Percentiles rank a stretch among this genome's conserved stretches.
These are phyloP conservation scores for Budorcas taxicolor DNA, from an alignment of 2,113 vertebrate genomes.

Conservation along the genomic window DNA sequence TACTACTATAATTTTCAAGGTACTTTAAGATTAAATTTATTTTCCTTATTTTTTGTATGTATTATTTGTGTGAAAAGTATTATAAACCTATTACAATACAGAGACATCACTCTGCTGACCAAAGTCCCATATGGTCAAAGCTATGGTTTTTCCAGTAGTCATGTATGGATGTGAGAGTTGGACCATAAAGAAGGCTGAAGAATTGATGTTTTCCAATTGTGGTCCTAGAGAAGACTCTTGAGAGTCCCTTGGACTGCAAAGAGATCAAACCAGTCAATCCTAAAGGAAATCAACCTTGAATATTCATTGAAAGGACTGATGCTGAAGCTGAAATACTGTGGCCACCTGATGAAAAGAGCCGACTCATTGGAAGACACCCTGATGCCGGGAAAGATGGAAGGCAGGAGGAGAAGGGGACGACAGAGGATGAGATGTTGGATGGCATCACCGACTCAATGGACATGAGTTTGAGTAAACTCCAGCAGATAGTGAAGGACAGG, in stretches of 20 bases:
- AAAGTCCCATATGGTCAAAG: not conserved
- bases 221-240: not conserved
- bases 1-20: not conserved
- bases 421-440: not conserved
- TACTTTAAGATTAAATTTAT: not conserved
- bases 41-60: not conserved
- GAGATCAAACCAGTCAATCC: not conserved
- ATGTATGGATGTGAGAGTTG: not conserved
- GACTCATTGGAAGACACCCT: not conserved
- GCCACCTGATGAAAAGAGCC: not conserved
- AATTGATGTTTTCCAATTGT: not conserved
- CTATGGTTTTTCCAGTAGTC: not conserved
- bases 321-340: not conserved
- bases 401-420: not conserved
- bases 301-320: not conserved
- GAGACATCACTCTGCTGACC: not conserved
- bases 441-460: not conserved
- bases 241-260: not conserved
- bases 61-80: not conserved
- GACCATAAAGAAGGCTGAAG: not conserved
- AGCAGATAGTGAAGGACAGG: not conserved
- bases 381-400: not conserved
- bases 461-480: not conserved
- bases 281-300: not conserved
- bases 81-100: not conserved